phyloP scores from a whole-genome alignment of 2,797 vertebrate species.

The Semotilus atromaculatus region DNA sequence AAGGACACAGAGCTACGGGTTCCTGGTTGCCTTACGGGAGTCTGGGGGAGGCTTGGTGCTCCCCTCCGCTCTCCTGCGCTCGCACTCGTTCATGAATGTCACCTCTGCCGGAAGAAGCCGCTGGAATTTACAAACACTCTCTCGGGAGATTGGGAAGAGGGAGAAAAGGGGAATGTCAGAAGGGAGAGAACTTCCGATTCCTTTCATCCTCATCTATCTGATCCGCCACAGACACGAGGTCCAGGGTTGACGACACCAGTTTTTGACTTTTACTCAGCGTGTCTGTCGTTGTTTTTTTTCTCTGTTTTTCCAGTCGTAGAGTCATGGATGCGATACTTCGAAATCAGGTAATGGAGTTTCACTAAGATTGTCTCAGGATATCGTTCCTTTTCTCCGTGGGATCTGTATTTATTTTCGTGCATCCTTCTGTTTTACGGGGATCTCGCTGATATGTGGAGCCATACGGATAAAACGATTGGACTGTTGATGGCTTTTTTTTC shows the following conservation, averaged over 20 bases:
- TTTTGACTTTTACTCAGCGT: slow-evolving; percentile 36
- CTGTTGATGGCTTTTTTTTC: neutral
- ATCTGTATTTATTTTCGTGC: slow-evolving; percentile 6
- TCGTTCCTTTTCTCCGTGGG: slow-evolving; percentile 9
- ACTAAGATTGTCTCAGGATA: slow-evolving; percentile 30
- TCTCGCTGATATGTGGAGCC: slow-evolving; percentile 13
- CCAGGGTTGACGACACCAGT: slow-evolving; percentile 66
- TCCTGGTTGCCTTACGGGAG: slow-evolving; percentile 58
- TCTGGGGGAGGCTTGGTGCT: slow-evolving; percentile 61
- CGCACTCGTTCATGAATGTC: slow-evolving; percentile 76
- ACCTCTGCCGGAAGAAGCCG: slow-evolving; percentile 75
- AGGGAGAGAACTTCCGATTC: slow-evolving; percentile 58
- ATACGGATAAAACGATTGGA: neutral
- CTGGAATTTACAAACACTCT: slow-evolving; percentile 70
- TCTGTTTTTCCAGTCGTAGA: slow-evolving; percentile 37
- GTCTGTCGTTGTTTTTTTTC: slow-evolving; percentile 11
- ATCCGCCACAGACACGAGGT: slow-evolving; percentile 61
- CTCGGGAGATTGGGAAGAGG: slow-evolving; percentile 67
- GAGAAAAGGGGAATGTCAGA: slow-evolving; percentile 50
- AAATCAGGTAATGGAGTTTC: slow-evolving; percentile 34
- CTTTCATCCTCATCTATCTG: slow-evolving; percentile 36
- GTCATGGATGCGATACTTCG: slow-evolving; percentile 31
- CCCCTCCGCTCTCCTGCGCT: slow-evolving; percentile 62
- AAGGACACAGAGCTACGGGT: slow-evolving; percentile 75
- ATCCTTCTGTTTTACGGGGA: neutral